Evolutionary conservation across 2,797 vertebrate genomes (phyloP).

Genomic region (Muscicapa comitata): DNA sequence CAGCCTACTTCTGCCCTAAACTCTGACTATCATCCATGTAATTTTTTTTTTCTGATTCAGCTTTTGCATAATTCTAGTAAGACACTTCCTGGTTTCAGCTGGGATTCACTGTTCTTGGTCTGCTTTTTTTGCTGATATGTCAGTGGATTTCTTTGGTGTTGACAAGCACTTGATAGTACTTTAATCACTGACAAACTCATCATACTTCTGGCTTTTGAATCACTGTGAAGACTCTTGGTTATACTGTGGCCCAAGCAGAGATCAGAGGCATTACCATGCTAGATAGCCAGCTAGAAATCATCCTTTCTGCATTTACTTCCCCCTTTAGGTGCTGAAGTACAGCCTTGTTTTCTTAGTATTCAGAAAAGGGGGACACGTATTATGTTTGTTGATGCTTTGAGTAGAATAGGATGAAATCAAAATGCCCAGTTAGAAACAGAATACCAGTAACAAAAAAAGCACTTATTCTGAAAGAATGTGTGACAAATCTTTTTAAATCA

Average conservation of each 20-base stretch:
- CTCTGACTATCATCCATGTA: not conserved
- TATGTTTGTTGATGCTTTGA: not conserved
- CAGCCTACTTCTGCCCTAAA: not conserved
- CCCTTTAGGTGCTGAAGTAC: not conserved
- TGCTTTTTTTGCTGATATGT: not conserved
- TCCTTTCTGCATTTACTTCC: not conserved
- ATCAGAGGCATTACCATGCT: not conserved
- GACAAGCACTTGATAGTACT: not conserved
- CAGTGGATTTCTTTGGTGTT: not conserved
- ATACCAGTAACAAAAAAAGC: not conserved
- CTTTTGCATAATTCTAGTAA: not conserved
- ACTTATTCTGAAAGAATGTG: not conserved
- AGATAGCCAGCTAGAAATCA: not conserved
- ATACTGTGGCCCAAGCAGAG: not conserved
- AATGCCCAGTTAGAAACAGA: not conserved
- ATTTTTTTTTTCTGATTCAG: not conserved
- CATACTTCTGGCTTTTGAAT: not conserved
- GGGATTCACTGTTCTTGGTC: not conserved
- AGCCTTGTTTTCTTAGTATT: not conserved
- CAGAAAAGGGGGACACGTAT: accelerated
- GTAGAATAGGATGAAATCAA: not conserved
- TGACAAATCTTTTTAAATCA: not conserved
- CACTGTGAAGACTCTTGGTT: not conserved
- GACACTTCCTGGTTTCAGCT: not conserved
- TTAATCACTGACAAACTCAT: not conserved